Percentiles rank a stretch among this genome's conserved stretches.
These are phyloP conservation scores for Athripsodes cinereus DNA, from an alignment of 2,888 invertebrate species.

Conservation along the genomic window DNA sequence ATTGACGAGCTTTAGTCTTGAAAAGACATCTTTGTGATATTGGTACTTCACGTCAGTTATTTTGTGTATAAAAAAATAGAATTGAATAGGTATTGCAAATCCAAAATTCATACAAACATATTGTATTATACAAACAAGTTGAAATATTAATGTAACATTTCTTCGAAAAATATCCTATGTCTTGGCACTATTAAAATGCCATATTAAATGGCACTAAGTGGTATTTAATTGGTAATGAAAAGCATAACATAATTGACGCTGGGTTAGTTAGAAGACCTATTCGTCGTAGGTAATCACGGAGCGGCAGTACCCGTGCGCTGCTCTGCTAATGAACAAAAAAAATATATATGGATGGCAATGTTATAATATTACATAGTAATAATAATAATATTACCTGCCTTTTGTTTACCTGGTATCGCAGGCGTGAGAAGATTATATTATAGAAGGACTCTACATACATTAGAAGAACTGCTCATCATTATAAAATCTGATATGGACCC, in stretches of 20 bases:
- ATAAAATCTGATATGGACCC: no score
- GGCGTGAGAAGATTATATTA: not conserved
- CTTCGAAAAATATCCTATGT: no score
- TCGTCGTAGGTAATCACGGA: not conserved
- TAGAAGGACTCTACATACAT: not conserved
- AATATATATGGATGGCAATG: not conserved
- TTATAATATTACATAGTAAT: no score
- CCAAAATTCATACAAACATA: no score
- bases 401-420: not conserved
- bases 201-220: conserved; percentile 26
- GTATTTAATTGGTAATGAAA: conserved; percentile 28
- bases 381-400: not conserved
- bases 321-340: not conserved
- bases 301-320: not conserved
- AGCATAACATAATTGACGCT: conserved; percentile 26
- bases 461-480: not conserved
- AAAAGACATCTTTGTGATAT: no score
- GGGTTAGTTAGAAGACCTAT: conserved; percentile 1
- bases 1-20: no score
- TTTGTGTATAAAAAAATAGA: no score
- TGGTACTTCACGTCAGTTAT: no score
- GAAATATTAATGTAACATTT: no score
- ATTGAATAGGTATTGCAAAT: no score
- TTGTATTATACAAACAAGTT: no score
- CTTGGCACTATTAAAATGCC: no score